Conservation (phyloP, 2,113 vertebrate species). For the Australoheros scitulus region DNA sequence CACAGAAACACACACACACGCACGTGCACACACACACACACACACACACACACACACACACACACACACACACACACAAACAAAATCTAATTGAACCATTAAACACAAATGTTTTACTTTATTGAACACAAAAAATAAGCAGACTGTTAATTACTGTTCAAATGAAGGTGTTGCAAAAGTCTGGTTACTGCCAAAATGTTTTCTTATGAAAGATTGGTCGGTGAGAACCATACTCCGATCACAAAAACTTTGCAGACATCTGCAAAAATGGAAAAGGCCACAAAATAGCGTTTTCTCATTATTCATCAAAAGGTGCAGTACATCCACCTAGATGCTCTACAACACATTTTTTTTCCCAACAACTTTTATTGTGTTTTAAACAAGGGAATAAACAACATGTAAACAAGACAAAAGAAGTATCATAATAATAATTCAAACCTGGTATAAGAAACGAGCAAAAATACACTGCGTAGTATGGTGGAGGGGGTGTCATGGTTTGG, state of each 20-base stretch:
- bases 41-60: too few relatives aligned
- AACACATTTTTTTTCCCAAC: too few relatives aligned
- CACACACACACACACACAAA: too few relatives aligned
- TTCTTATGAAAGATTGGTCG: neutral
- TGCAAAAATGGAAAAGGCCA: neutral
- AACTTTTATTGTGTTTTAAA: too few relatives aligned
- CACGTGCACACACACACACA: too few relatives aligned
- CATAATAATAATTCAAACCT: too few relatives aligned
- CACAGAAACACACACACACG: too few relatives aligned
- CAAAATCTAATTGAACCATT: neutral
- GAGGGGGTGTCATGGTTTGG: neutral
- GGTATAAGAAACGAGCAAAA: too few relatives aligned
- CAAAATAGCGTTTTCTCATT: neutral
- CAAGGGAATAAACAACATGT: too few relatives aligned
- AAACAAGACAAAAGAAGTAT: too few relatives aligned
- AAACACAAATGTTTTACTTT: neutral
- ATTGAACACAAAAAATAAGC: neutral
- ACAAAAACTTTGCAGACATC: too few relatives aligned
- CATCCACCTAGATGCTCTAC: neutral
- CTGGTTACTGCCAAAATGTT: neutral
- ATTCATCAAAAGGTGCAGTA: neutral
- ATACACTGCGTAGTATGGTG: neutral
- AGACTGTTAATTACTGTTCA: neutral
- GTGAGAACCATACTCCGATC: neutral
- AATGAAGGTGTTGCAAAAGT: accelerated